A percentile compares a stretch with the other conserved stretches of the same genome.
phyloP scores from a whole-genome alignment of 2,797 vertebrate genomes.

The Florisuga fusca region DNA sequence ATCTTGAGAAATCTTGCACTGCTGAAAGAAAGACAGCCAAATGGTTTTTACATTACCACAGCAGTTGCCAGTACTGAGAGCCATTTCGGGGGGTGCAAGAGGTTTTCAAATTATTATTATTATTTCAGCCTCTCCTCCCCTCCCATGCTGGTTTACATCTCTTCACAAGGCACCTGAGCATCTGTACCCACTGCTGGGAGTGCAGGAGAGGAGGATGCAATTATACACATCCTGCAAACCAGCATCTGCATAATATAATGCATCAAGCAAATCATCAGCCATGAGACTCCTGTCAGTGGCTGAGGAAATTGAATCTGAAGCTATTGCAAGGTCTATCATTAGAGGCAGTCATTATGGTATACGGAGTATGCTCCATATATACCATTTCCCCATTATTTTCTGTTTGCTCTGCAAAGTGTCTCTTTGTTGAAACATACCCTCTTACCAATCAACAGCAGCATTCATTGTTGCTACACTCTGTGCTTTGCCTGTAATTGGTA shows the following conservation, averaged over 20 bases:
- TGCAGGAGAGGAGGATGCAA: background rate
- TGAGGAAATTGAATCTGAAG: constrained; percentile 5
- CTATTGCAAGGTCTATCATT: background rate
- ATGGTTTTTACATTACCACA: background rate
- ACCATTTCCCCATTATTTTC: background rate
- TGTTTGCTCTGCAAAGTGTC: background rate
- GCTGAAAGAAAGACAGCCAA: background rate
- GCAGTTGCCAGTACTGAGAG: background rate
- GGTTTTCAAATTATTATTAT: background rate
- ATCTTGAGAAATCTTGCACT: background rate
- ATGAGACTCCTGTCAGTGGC: background rate
- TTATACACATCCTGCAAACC: background rate
- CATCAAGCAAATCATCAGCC: background rate
- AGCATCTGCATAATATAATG: fast-evolving
- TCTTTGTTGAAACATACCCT: background rate
- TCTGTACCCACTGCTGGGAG: fast-evolving
- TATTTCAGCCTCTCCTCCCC: background rate
- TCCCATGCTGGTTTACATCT: background rate
- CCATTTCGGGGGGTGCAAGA: background rate
- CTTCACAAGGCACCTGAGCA: background rate
- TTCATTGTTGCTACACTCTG: fast-evolving
- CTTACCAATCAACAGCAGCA: background rate
- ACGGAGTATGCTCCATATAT: background rate
- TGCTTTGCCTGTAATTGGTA: background rate
- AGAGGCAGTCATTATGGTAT: background rate